These are phyloP conservation scores for Aegypius monachus DNA, from an alignment of 2,113 vertebrate genomes.

Conservation along the genomic window DNA sequence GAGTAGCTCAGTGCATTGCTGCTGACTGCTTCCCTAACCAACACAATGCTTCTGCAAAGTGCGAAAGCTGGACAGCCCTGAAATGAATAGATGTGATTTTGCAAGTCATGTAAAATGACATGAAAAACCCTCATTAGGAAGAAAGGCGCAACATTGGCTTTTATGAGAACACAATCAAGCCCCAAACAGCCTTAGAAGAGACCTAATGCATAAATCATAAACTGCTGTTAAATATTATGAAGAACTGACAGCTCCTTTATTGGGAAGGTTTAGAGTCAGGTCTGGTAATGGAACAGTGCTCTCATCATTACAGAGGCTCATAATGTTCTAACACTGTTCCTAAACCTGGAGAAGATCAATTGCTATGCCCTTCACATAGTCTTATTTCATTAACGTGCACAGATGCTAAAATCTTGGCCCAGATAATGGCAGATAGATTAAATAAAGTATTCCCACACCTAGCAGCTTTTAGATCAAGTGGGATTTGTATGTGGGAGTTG, in stretches of 20 bases:
- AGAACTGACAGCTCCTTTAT: background rate
- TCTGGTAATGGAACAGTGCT: background rate
- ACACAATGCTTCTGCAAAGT: background rate
- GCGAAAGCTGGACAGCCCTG: background rate
- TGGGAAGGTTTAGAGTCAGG: background rate
- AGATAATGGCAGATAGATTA: background rate
- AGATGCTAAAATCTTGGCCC: background rate
- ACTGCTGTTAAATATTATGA: background rate
- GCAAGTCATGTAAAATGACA: background rate
- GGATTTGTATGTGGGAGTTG: background rate
- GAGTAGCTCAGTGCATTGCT: background rate
- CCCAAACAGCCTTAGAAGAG: background rate
- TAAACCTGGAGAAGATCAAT: conserved; percentile 4
- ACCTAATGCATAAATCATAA: background rate
- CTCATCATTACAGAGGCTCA: background rate
- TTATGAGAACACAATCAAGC: background rate
- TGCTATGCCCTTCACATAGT: background rate
- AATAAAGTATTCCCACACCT: background rate
- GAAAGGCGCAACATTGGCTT: background rate
- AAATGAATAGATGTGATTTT: background rate
- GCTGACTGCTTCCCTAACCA: background rate
- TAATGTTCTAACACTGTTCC: background rate
- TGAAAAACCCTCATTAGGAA: background rate
- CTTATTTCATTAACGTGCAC: background rate
- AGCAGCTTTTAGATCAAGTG: background rate